Conservation (phyloP, 2,888 invertebrate genomes). For the Hyposoter didymator region DNA sequence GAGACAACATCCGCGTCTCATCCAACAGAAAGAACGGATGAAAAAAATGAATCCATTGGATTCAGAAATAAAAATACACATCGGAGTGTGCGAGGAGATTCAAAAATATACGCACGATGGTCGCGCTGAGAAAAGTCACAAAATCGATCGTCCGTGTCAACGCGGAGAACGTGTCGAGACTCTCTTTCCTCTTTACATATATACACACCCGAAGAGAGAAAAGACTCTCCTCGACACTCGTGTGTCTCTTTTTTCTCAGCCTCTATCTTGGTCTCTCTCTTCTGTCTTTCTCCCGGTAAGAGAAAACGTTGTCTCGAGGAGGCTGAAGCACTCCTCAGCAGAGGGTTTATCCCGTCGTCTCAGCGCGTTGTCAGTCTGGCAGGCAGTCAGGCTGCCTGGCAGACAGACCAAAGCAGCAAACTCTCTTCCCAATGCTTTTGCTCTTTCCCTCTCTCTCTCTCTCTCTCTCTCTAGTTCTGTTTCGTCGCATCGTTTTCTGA, state of each 20-base stretch:
- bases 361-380: constrained; percentile 69
- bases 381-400: constrained; percentile 65
- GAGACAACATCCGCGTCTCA: background rate
- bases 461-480: constrained; percentile 36
- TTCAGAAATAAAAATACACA: constrained; percentile 65
- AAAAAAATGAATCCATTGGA: constrained; percentile 52
- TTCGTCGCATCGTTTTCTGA: constrained; percentile 55
- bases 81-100: constrained; percentile 44
- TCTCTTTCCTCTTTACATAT: constrained; percentile 46
- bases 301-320: constrained; percentile 64
- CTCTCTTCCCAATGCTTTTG: constrained; percentile 50
- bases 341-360: constrained; percentile 68
- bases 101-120: constrained; percentile 58
- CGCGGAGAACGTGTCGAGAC: constrained; percentile 67
- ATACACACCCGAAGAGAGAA: constrained; percentile 41
- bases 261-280: constrained; percentile 24
- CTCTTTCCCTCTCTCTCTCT: constrained; percentile 30
- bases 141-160: constrained; percentile 69
- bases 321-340: constrained; percentile 63
- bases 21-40: background rate
- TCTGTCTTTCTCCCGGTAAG: constrained; percentile 49
- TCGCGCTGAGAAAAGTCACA: constrained; percentile 42
- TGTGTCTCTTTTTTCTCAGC: constrained; percentile 43
- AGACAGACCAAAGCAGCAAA: constrained; percentile 65
- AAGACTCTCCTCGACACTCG: constrained; percentile 59